Base-by-base conservation (phyloP, 1,140 invertebrate genomes). In the Phenacoccus solenopsis region DNA sequence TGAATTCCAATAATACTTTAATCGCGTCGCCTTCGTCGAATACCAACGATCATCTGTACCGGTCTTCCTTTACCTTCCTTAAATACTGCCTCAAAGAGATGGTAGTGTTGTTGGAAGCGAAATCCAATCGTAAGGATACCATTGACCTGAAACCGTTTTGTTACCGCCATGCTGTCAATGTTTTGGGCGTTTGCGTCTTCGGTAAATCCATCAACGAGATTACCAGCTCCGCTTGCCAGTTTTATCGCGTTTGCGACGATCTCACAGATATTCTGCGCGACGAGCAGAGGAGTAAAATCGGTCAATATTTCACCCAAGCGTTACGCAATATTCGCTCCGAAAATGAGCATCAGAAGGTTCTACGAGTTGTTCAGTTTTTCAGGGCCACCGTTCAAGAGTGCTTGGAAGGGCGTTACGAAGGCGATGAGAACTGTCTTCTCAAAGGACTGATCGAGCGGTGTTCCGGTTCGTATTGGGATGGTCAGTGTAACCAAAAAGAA, bases 11-110 rank as follows among this genome's bases (percentile, higher is more conserved):
- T n/a, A 49, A 49, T 49, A 49, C 38, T 49, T 49, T 49, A 49
- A 49, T 49, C 13, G 20, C 4, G 38, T 49, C 38, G 13, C 5
- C 30, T 32, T 5, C 5, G 30, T 13, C 13, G 30, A 32, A 32
- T 32, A 13, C 30, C 30, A 32, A 32, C 16, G 38, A 49, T n/a
- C 12, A 49, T 9, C 38, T 3, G 38, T n/a, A 3, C 20, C 5
- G 38, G 16, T 49, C 16, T 10, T 49, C 16, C 20, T 49, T 49
- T n/a, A 3, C 16, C 3, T 49, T 49, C 3, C 3, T 16, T 49
- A 49, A 49, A 49, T 49, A 49, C 20, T 64, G 59, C 21, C 12
- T 64, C 59, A 64, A 64, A 16, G 59, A 64, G 59, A 16, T 64
- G 59, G 20, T 64, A 20, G 25, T 64, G 22, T 64, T 64, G 20